phyloP scores from a whole-genome alignment of 2,888 invertebrate species.

The Rotaria magnacalcarata region DNA sequence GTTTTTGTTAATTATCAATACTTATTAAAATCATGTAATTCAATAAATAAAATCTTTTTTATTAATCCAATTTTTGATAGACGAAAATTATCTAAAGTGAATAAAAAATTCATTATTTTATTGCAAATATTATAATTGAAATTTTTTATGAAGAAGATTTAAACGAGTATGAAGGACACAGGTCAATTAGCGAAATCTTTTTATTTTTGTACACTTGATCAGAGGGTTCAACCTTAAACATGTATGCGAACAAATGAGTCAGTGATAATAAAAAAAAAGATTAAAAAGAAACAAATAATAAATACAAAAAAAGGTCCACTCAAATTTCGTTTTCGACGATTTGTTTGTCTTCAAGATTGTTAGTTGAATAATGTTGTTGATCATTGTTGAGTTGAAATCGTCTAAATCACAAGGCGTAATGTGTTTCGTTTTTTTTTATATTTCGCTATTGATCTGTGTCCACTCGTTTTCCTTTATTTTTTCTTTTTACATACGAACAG shows the following conservation, averaged over 20 bases:
- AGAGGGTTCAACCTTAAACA: background rate
- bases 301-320: no score
- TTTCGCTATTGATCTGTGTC: constrained; percentile 25
- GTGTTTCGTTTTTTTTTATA: background rate
- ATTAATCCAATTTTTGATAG: no score
- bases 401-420: constrained; percentile 6
- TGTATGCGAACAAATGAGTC: background rate
- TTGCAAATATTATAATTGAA: no score
- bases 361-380: background rate
- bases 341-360: background rate
- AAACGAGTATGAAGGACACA: background rate
- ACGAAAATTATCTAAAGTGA: background rate
- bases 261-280: no score
- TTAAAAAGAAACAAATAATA: no score
- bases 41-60: background rate
- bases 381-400: background rate
- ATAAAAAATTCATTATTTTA: background rate
- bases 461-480: background rate
- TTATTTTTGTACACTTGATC: background rate
- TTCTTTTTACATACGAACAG: background rate
- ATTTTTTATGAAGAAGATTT: background rate
- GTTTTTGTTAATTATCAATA: background rate
- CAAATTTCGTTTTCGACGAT: background rate
- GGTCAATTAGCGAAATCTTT: background rate
- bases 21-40: background rate